Conservation (phyloP, 1,140 invertebrate genomes). For the Drosophila littoralis region DNA sequence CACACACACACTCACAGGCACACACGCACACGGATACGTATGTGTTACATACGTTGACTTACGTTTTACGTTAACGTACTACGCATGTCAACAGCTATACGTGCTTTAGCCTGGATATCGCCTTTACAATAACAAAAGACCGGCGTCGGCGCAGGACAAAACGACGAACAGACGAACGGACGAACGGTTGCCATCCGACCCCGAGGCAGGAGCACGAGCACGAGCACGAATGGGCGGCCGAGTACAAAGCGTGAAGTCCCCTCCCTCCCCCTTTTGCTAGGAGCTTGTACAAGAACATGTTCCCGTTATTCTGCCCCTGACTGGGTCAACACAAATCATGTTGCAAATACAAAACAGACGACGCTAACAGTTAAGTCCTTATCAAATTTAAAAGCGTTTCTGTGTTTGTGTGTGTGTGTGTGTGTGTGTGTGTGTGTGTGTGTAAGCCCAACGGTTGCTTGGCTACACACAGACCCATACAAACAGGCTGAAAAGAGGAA, state of each 20-base stretch:
- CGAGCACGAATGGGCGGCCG: neutral
- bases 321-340: conserved; percentile 55
- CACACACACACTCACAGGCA: neutral
- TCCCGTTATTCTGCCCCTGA: conserved; percentile 27
- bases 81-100: conserved; percentile 36
- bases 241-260: neutral
- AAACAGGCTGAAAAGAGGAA: neutral
- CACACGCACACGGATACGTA: neutral
- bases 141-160: conserved; percentile 46
- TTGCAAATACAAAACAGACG: conserved; percentile 30
- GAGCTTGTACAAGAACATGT: conserved; percentile 31
- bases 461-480: conserved; percentile 24
- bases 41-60: conserved; percentile 11
- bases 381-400: conserved; percentile 41
- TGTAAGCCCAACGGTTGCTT: conserved; percentile 31
- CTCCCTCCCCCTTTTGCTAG: neutral
- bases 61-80: conserved; percentile 38
- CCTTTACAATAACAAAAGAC: conserved; percentile 30
- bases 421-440: conserved; percentile 10
- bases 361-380: conserved; percentile 47
- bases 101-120: conserved; percentile 17
- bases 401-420: conserved; percentile 6
- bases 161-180: conserved; percentile 4
- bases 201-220: neutral
- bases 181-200: neutral